phyloP scores from a whole-genome alignment of 23 tunicate genomes.

The Aplidium turbinatum region DNA sequence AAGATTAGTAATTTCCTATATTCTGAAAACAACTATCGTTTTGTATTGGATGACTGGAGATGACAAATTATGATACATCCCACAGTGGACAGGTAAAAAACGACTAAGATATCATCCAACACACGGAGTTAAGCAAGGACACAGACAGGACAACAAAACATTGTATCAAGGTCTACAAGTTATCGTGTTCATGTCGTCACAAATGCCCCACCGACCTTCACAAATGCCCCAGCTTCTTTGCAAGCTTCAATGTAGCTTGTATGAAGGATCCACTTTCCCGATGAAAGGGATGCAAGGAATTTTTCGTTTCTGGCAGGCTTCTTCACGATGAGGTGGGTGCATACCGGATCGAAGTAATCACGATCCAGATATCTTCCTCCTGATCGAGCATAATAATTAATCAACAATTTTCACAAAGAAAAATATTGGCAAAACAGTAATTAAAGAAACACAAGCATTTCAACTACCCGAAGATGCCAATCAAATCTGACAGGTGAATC shows the following conservation, averaged over 20 bases:
- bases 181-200: too few species aligned
- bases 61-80: too few species aligned
- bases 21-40: too few species aligned
- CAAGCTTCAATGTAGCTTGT: slow-evolving; percentile 74
- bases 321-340: slow-evolving; percentile 72
- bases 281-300: slow-evolving; percentile 65
- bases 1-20: too few species aligned
- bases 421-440: neutral
- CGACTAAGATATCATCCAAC: too few species aligned
- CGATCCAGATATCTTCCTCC: slow-evolving; percentile 63
- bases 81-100: too few species aligned
- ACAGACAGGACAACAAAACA: too few species aligned
- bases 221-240: slow-evolving; percentile 46
- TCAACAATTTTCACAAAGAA: neutral
- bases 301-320: slow-evolving; percentile 82
- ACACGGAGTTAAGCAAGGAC: too few species aligned
- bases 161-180: too few species aligned
- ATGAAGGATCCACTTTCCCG: slow-evolving; percentile 72
- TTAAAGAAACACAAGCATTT: neutral
- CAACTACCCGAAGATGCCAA: neutral
- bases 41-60: too few species aligned
- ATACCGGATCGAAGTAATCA: slow-evolving; percentile 41
- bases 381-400: neutral
- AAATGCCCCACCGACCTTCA: slow-evolving; percentile 41
- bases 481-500: too few species aligned